Percentiles rank a stretch among this genome's conserved stretches.
Evolutionary conservation across 2,888 invertebrate genomes (phyloP).

Genomic region (Ochropleura leucogaster): DNA sequence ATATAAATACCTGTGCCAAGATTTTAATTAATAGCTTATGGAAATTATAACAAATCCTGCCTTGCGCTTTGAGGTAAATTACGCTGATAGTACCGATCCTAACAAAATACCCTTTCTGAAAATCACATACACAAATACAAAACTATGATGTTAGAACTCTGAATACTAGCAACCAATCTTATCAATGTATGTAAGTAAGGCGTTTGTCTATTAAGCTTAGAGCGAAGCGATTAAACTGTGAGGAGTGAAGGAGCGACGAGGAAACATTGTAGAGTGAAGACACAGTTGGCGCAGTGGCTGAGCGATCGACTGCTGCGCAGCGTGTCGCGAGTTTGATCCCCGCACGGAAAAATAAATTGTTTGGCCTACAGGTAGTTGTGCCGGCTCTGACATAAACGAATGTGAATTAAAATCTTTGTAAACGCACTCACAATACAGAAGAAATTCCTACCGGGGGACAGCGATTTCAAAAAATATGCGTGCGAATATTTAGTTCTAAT

Average conservation of each 20-base stretch:
- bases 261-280: neutral
- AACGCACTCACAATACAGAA: too few relatives aligned
- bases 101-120: neutral
- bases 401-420: too few relatives aligned
- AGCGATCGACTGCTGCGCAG: too few relatives aligned
- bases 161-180: constrained; percentile 7
- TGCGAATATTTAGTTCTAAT: too few relatives aligned
- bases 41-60: neutral
- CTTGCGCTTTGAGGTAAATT: too few relatives aligned
- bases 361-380: too few relatives aligned
- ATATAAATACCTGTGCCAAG: neutral
- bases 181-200: neutral
- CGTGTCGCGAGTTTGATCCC: too few relatives aligned
- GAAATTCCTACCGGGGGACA: too few relatives aligned
- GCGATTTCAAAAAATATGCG: too few relatives aligned
- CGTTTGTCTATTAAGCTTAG: neutral
- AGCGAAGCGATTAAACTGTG: neutral
- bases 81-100: neutral
- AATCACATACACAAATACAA: neutral
- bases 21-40: neutral
- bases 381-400: too few relatives aligned
- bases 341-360: too few relatives aligned
- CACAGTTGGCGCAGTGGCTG: too few relatives aligned
- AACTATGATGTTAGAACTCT: neutral
- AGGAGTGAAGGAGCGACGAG: neutral